A percentile compares a stretch with the other conserved stretches of the same genome.
Evolutionary conservation across 1,140 invertebrate genomes (phyloP).

Genomic region (Sminthurinus signatus): DNA sequence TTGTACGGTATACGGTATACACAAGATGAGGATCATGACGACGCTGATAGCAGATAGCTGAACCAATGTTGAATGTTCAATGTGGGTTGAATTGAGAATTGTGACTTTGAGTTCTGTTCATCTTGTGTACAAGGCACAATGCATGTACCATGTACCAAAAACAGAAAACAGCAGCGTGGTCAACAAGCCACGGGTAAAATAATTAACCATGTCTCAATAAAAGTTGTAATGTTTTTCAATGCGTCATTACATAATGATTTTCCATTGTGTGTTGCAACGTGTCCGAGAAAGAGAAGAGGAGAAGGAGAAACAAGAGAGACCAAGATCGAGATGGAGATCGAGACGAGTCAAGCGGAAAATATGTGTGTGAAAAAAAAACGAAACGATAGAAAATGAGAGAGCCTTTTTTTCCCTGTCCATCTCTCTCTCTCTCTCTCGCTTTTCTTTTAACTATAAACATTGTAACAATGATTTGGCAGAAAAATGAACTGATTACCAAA

Average conservation of each 20-base stretch:
- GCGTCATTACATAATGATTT: slow-evolving; percentile 9
- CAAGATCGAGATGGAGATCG: too few relatives aligned
- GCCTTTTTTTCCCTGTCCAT: slow-evolving; percentile 8
- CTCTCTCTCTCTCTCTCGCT: slow-evolving; percentile 1
- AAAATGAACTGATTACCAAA: slow-evolving; percentile 14
- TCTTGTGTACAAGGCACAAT: too few relatives aligned
- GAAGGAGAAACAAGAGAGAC: too few relatives aligned
- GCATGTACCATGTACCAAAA: too few relatives aligned
- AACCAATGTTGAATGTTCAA: too few relatives aligned
- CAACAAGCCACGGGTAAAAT: not conserved
- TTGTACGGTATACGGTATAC: too few relatives aligned
- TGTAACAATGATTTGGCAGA: slow-evolving; percentile 25
- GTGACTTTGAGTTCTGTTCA: too few relatives aligned
- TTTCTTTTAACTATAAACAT: too few relatives aligned
- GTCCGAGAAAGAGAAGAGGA: slow-evolving; percentile 17
- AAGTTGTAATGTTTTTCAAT: slow-evolving; percentile 1
- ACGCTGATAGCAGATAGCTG: too few relatives aligned
- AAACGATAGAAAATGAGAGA: slow-evolving; percentile 8
- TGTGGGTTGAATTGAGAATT: too few relatives aligned
- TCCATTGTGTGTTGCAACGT: not conserved
- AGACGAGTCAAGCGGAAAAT: slow-evolving; percentile 12
- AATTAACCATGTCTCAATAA: slow-evolving; percentile 16
- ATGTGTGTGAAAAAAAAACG: slow-evolving; percentile 6
- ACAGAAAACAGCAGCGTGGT: too few relatives aligned
- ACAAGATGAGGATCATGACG: too few relatives aligned